Conservation (phyloP, 2,113 vertebrate species). For the Nansenia antarctica region DNA sequence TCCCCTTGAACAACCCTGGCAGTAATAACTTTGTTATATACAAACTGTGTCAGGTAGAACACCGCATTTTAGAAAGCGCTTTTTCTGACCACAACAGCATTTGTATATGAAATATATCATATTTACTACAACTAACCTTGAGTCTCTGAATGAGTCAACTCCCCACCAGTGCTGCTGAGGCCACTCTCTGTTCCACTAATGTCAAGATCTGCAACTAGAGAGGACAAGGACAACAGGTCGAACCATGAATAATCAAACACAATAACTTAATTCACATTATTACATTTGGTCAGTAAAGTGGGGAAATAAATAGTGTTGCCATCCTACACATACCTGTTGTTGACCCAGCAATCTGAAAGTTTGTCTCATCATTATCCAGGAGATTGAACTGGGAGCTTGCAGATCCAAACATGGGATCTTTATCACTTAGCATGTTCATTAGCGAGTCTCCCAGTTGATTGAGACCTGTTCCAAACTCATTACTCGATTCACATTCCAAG, state of each 20-base stretch:
- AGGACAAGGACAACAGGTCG: background rate
- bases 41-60: too few relatives aligned
- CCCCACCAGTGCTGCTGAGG: slow-evolving; percentile 75
- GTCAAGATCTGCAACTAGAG: slow-evolving; percentile 77
- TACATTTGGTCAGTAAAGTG: background rate
- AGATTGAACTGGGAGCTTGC: slow-evolving; percentile 96
- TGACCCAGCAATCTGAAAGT: slow-evolving; percentile 88
- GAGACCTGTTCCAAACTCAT: slow-evolving; percentile 90
- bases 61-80: too few relatives aligned
- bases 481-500: slow-evolving; percentile 97
- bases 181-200: slow-evolving; percentile 80
- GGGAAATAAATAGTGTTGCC: background rate
- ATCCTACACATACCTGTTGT: slow-evolving; percentile 80
- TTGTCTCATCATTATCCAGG: slow-evolving; percentile 91
- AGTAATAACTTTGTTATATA: too few relatives aligned
- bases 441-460: slow-evolving; percentile 91
- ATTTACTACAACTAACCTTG: too few relatives aligned
- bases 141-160: slow-evolving; percentile 59
- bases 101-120: too few relatives aligned
- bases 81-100: too few relatives aligned
- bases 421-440: slow-evolving; percentile 99
- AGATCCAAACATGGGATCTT: slow-evolving; percentile 99
- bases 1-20: too few relatives aligned
- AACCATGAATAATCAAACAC: background rate
- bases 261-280: too few relatives aligned